Evolutionary conservation across 2,888 invertebrate genomes (phyloP), one percentile per base, ranked within the genome.

Genomic region (Caenorhabditis wallacei): DNA sequence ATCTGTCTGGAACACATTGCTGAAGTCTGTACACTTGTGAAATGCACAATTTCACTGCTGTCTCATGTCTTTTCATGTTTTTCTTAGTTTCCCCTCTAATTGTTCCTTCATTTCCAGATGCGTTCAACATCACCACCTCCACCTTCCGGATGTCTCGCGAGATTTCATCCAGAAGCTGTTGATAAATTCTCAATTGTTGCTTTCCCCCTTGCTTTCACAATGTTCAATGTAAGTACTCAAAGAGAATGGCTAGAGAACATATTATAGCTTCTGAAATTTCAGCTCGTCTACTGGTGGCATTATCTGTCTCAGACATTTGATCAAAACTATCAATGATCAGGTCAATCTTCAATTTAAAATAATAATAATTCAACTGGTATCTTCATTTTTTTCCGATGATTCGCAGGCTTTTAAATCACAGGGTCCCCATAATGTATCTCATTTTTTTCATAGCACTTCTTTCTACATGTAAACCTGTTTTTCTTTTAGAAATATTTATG

Each of bases 161-260:
- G 87, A 40, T 87, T 91, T 30, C 88, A 88, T 81, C 91, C 91
- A 13, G 91, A 91, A 75, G 87, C 88, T 24, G 98, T 98, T 92
- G 98, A 98, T 93, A 97, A 97, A 91, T 97, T 97, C 93, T 97
- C 97, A 43, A 94, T 98, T 89, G 95, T 98, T 91, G 94, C 97
- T 85, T 98, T 98, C 93, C 98, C 98, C 0, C 95, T 98, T 85
- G 95, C 97, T 89, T 98, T 98, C 93, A 94, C 97, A 91, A 94
- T 97, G 88, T 98, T 98, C 94, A 98, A 98, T 93, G 95, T 95
- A 51, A 86, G 85, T 71, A 8, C 16, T 7, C 16, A 2, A 22
- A 43, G 30, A 30, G 30, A 5, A 30, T 8, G n/a, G n/a, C n/a
- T n/a, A n/a, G n/a, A n/a, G 8, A 30, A 30, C 30, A 30, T 5